Percentiles rank a stretch among this genome's conserved stretches.
These are phyloP conservation scores for Machaerirhynchus nigripectus DNA, from an alignment of 2,113 vertebrate genomes.

Conservation along the genomic window DNA sequence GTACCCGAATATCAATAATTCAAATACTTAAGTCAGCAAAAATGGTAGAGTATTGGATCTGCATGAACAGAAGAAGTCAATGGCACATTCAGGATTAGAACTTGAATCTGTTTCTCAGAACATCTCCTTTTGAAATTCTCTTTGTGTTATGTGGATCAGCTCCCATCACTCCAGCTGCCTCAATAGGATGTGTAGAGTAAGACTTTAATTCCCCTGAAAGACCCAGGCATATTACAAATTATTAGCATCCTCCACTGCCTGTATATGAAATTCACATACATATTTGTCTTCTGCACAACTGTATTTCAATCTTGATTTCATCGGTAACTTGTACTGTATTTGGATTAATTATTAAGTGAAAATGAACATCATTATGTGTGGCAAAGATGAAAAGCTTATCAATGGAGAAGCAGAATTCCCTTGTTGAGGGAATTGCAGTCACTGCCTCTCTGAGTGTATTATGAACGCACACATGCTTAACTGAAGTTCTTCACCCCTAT, in stretches of 20 bases:
- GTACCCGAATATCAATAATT: not conserved
- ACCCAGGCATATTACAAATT: not conserved
- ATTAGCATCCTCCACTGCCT: not conserved
- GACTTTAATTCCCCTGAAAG: slow-evolving; percentile 7
- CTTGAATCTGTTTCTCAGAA: not conserved
- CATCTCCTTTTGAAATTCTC: not conserved
- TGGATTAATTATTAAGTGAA: slow-evolving; percentile 49
- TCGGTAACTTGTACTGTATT: not conserved
- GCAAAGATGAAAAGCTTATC: slow-evolving; percentile 18
- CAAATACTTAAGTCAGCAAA: not conserved
- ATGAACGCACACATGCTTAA: not conserved
- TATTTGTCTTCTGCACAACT: slow-evolving; percentile 3
- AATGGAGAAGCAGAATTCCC: not conserved
- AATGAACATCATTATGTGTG: not conserved
- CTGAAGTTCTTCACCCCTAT: not conserved
- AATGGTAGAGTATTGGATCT: not conserved
- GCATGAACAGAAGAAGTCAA: not conserved
- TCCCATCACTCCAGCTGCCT: slow-evolving; percentile 12
- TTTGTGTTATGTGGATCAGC: not conserved
- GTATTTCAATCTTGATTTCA: not conserved
- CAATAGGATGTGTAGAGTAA: slow-evolving; percentile 15
- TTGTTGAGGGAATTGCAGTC: not conserved
- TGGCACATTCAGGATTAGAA: slow-evolving; percentile 10
- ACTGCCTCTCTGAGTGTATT: not conserved
- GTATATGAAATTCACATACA: not conserved